Conservation (phyloP, 1,140 invertebrate genomes). For the Patella vulgata region DNA sequence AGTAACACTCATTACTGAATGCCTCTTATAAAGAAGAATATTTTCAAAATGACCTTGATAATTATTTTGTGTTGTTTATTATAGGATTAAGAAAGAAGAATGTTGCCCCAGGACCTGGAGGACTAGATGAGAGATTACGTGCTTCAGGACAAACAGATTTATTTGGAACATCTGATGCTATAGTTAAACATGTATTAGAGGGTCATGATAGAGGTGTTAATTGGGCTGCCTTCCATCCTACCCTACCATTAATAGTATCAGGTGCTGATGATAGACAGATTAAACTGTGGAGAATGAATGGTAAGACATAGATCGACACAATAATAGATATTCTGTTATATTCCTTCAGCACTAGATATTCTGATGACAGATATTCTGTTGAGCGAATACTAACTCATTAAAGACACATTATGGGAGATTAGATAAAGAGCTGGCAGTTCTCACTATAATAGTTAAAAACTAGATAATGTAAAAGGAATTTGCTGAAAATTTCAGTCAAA, state of each 20-base stretch:
- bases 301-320: constrained; percentile 70
- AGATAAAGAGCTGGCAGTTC: no score
- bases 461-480: no score
- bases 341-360: background rate
- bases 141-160: constrained; percentile 91
- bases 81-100: constrained; percentile 93
- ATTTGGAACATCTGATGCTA: constrained; percentile 96
- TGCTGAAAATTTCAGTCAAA: no score
- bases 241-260: constrained; percentile 93
- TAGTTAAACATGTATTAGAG: constrained; percentile 98
- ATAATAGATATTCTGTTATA: background rate
- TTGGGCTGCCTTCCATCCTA: constrained; percentile 97
- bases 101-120: constrained; percentile 91
- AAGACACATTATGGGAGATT: no score
- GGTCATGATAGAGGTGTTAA: constrained; percentile 89
- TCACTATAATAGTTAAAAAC: no score
- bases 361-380: background rate
- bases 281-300: constrained; percentile 99
- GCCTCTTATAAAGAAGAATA: no score
- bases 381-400: background rate
- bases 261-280: constrained; percentile 98
- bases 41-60: no score
- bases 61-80: no score
- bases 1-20: no score
- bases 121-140: constrained; percentile 86